Evolutionary conservation across 2,113 vertebrate species (phyloP).

Genomic region (Callorhinus ursinus): DNA sequence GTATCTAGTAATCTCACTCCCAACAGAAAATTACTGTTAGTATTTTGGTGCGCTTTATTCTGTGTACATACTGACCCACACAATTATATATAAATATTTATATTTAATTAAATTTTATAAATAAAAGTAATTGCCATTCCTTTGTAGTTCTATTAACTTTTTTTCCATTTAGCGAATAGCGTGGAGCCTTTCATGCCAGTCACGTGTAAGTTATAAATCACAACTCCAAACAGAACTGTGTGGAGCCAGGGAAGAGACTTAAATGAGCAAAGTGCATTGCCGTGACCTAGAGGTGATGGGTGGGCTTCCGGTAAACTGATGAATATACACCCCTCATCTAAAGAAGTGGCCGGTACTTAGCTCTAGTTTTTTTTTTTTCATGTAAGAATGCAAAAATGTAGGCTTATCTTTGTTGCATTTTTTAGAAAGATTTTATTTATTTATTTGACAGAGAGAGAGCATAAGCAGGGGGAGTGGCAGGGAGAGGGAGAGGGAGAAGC

Average conservation of each 20-base stretch:
- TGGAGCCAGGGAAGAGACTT: background rate
- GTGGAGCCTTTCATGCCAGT: background rate
- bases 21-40: background rate
- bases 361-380: background rate
- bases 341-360: background rate
- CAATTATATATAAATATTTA: background rate
- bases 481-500: no score
- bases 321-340: rapidly evolving
- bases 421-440: no score
- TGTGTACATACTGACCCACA: background rate
- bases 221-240: rapidly evolving
- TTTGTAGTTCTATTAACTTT: background rate
- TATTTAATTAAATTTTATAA: no score
- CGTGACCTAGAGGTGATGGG: rapidly evolving
- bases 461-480: no score
- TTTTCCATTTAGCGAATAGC: background rate
- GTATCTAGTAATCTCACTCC: background rate
- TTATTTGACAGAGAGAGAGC: no score
- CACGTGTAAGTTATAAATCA: background rate
- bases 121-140: background rate
- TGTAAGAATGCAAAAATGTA: background rate
- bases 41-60: background rate
- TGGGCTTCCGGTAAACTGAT: background rate
- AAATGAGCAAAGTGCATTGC: background rate
- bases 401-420: background rate